Evolutionary conservation across 2,888 invertebrate genomes (phyloP).

Genomic region (Creontiades dilutus): DNA sequence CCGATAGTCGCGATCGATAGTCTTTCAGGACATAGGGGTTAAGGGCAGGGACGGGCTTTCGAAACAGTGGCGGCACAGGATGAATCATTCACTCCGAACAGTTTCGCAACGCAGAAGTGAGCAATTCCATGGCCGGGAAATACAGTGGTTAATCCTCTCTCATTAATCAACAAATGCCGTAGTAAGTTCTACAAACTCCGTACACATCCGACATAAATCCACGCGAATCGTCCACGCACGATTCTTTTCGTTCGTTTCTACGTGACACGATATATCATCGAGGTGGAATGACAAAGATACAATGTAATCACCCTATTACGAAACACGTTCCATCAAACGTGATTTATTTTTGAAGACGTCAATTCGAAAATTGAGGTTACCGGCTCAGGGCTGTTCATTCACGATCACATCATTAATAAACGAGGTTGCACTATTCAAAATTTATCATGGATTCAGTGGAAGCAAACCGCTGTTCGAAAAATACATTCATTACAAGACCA

Average conservation of each 20-base stretch:
- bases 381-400: background rate
- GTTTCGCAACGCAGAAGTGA: background rate
- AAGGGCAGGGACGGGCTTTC: constrained; percentile 30
- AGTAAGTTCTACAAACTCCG: background rate
- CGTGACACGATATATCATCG: background rate
- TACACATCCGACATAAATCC: background rate
- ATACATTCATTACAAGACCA: no score
- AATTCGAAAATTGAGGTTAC: constrained; percentile 2
- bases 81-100: constrained; percentile 31
- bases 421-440: background rate
- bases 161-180: background rate
- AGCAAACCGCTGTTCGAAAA: no score
- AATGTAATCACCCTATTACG: background rate
- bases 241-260: background rate
- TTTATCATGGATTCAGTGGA: no score
- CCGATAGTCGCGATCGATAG: constrained; percentile 32
- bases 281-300: no score
- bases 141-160: background rate
- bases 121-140: background rate
- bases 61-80: background rate
- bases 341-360: background rate
- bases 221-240: no score
- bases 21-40: constrained; percentile 13
- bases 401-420: background rate
- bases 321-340: background rate